These are phyloP conservation scores for Pelusios castaneus DNA, from an alignment of 2,113 vertebrate species.

Conservation along the genomic window DNA sequence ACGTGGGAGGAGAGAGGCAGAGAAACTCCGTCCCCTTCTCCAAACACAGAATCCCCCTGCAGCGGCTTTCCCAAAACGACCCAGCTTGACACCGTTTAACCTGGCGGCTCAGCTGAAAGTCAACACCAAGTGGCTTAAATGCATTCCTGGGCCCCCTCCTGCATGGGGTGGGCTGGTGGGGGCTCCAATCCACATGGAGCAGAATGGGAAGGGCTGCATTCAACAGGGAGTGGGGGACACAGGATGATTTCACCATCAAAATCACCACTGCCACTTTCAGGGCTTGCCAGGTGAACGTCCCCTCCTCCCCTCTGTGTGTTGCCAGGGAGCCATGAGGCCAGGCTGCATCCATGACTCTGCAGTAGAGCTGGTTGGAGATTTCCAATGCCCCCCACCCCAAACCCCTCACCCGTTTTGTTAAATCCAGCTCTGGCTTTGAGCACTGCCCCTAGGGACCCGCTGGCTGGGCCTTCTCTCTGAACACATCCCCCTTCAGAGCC, in stretches of 20 bases:
- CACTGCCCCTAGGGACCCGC: not conserved
- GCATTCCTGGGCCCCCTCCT: not conserved
- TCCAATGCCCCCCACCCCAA: too few species aligned
- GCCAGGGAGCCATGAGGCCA: not conserved
- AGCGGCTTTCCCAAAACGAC: not conserved
- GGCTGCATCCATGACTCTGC: not conserved
- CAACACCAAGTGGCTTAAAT: not conserved
- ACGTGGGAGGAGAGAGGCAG: not conserved
- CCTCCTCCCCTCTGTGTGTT: not conserved
- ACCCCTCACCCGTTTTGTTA: not conserved
- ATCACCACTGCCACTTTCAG: not conserved
- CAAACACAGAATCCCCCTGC: not conserved
- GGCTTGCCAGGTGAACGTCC: not conserved
- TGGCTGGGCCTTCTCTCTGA: not conserved
- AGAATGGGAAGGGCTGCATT: not conserved
- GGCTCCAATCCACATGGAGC: not conserved
- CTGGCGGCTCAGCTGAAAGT: not conserved
- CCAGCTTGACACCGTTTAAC: not conserved
- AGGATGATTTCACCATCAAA: not conserved
- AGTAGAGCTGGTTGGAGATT: not conserved
- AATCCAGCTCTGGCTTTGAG: not conserved
- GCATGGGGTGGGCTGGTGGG: not conserved
- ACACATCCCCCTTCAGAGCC: not conserved
- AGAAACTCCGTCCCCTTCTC: not conserved
- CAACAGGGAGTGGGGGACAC: not conserved